A percentile compares a stretch with the other conserved stretches of the same genome.
These are phyloP conservation scores for Orchestia grillus DNA, from an alignment of 1,140 invertebrate genomes.

Conservation along the genomic window DNA sequence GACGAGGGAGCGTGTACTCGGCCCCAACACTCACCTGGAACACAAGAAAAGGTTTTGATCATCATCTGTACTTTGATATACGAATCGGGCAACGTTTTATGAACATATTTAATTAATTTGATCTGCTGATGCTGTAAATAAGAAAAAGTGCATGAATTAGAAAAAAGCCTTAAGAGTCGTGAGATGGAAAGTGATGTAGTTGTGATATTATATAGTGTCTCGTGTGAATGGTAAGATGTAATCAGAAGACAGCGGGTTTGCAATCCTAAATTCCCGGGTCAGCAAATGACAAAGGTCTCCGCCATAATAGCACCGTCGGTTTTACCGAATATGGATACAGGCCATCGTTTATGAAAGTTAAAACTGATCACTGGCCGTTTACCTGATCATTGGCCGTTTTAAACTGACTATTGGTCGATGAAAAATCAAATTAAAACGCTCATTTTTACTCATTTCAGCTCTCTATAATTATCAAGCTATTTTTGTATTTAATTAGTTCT, in stretches of 20 bases:
- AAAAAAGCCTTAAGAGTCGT: neutral
- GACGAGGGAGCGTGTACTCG: neutral
- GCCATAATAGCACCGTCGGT: too few species aligned
- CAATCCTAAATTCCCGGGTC: neutral
- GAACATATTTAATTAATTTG: neutral
- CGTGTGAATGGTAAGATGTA: neutral
- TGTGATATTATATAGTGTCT: neutral
- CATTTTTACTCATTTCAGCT: neutral
- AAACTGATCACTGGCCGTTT: too few species aligned
- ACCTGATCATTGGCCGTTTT: too few species aligned
- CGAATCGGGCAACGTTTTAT: too few species aligned
- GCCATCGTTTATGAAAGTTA: neutral
- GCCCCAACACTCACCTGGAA: neutral
- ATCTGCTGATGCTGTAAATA: neutral
- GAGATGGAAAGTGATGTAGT: neutral
- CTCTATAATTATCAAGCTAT: neutral
- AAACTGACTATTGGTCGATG: neutral
- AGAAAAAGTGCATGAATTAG: neutral
- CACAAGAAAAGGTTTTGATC: neutral
- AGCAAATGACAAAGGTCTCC: too few species aligned
- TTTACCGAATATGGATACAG: neutral
- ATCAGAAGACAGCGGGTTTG: neutral
- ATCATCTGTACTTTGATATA: too few species aligned
- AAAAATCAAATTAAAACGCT: neutral
- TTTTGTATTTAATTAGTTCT: too few species aligned